These are phyloP conservation scores for Scaptomyza tumidula DNA, from an alignment of 2,888 invertebrate species.

Conservation along the genomic window DNA sequence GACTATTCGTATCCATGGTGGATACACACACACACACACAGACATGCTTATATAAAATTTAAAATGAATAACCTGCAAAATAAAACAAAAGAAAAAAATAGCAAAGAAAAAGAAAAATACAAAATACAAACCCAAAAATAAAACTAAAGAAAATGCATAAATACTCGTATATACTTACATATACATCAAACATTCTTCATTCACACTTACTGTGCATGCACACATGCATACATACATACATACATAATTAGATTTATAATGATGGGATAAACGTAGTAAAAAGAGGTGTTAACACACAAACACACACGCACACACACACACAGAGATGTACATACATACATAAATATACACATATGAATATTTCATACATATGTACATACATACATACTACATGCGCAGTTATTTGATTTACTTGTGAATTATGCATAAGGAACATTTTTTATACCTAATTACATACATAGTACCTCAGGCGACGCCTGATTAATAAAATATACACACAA, in stretches of 20 bases:
- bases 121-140: neutral
- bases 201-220: constrained; percentile 10
- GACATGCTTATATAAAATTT: constrained; percentile 10
- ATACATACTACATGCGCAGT: constrained; percentile 21
- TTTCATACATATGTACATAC: constrained; percentile 26
- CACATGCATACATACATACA: constrained; percentile 22
- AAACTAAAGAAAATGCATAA: constrained; percentile 11
- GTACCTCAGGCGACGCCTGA: constrained; percentile 67
- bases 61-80: neutral
- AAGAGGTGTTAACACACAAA: constrained; percentile 19
- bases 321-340: constrained; percentile 2
- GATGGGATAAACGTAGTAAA: constrained; percentile 42
- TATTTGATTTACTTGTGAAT: constrained; percentile 51
- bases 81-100: neutral
- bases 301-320: constrained; percentile 10
- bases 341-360: constrained; percentile 28
- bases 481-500: constrained; percentile 22
- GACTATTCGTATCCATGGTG: constrained; percentile 17
- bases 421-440: constrained; percentile 43
- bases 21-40: constrained; percentile 1
- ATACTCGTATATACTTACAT: constrained; percentile 25
- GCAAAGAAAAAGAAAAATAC: neutral
- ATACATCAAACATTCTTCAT: constrained; percentile 10
- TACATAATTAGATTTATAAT: constrained; percentile 23
- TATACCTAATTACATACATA: constrained; percentile 49